These are phyloP conservation scores for Labia minor DNA, from an alignment of 2,888 invertebrate genomes.

Conservation along the genomic window DNA sequence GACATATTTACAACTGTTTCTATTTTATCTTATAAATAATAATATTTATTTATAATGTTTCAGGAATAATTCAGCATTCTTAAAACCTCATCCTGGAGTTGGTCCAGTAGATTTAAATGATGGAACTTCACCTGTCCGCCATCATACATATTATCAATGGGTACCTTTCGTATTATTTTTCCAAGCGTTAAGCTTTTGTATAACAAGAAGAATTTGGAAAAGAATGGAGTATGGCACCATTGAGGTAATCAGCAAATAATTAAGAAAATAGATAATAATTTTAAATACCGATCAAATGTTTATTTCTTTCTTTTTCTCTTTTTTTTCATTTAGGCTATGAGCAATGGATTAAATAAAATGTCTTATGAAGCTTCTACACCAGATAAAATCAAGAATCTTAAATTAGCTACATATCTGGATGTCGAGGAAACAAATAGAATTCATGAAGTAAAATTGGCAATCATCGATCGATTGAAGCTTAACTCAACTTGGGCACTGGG, in stretches of 20 bases:
- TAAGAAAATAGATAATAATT: background rate
- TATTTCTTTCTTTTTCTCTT: no score
- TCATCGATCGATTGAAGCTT: slow-evolving; percentile 22
- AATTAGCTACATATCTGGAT: slow-evolving; percentile 17
- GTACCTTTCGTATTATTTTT: slow-evolving; percentile 37
- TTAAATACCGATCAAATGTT: background rate
- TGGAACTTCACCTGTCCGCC: slow-evolving; percentile 29
- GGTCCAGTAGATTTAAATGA: slow-evolving; percentile 28
- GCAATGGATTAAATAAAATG: background rate
- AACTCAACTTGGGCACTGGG: slow-evolving; percentile 23
- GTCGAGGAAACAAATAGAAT: slow-evolving; percentile 17
- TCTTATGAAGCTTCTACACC: background rate
- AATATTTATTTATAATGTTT: background rate
- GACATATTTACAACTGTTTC: no score
- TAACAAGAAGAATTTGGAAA: slow-evolving; percentile 36
- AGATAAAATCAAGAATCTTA: slow-evolving; percentile 15
- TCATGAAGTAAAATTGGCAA: slow-evolving; percentile 18
- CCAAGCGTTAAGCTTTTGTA: slow-evolving; percentile 35
- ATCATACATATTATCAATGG: slow-evolving; percentile 40
- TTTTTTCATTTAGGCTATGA: background rate
- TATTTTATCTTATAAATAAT: no score
- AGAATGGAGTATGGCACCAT: slow-evolving; percentile 34
- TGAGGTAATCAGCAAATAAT: slow-evolving; percentile 29
- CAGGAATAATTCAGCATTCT: slow-evolving; percentile 19
- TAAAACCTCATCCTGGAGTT: slow-evolving; percentile 31